Evolutionary conservation across 64 coral and sea anemone genomes (phyloP).

Genomic region (Porites australiensis): DNA sequence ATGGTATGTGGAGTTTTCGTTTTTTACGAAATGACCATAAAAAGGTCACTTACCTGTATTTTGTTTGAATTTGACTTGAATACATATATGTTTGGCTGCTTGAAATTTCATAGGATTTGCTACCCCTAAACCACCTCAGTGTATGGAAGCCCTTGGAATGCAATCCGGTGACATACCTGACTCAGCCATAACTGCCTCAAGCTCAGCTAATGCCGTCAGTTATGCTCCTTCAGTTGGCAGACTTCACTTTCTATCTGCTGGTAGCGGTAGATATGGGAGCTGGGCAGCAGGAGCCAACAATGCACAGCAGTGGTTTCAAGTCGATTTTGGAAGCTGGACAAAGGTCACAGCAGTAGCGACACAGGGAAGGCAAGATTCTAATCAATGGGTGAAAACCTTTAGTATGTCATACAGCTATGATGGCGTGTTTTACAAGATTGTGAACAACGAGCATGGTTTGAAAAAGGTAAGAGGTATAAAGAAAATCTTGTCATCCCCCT

Average conservation of each 20-base stretch:
- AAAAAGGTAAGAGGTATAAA: no score
- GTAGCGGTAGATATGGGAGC: neutral
- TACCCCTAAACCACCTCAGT: neutral
- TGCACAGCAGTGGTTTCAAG: conserved; percentile 16
- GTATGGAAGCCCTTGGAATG: conserved; percentile 39
- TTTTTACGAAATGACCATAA: neutral
- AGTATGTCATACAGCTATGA: conserved; percentile 35
- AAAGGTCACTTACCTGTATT: no score
- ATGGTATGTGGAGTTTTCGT: neutral
- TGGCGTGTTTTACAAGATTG: neutral
- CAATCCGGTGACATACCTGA: conserved; percentile 8
- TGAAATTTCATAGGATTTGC: neutral
- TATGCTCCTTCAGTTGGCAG: conserved; percentile 35
- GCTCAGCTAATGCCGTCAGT: neutral
- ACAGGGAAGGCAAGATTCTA: conserved; percentile 29
- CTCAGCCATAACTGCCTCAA: conserved; percentile 46
- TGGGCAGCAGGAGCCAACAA: conserved; percentile 25
- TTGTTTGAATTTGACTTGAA: no score
- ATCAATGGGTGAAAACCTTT: conserved; percentile 49
- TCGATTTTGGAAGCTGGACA: conserved; percentile 46
- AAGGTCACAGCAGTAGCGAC: conserved; percentile 32
- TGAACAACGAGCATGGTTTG: neutral
- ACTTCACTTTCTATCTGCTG: conserved; percentile 5
- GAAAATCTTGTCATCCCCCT: no score
- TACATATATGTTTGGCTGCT: neutral